Evolutionary conservation across 2,113 vertebrate species (phyloP), one percentile per base, ranked within the genome.

Genomic region (Anthoscopus minutus): DNA sequence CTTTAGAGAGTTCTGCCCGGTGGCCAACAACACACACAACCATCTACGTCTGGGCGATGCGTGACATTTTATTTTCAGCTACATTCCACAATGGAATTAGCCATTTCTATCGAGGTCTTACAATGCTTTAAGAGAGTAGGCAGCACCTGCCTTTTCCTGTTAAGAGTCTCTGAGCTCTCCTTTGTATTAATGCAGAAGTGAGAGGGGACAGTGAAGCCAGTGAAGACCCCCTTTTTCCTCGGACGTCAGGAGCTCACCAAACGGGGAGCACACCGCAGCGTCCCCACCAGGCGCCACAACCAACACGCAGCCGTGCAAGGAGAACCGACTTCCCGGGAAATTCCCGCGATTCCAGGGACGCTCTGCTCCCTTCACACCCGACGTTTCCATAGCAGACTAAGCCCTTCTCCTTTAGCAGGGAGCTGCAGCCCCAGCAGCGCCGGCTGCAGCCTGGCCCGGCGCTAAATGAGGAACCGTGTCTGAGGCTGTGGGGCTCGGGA

Each of bases 231-330:
- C 2, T n/a, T 25, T 67, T 56, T 31, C 19, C 50, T 21, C 4
- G 9, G 31, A 18, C 23, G 14, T 3, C 7, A 31, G 33, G 48
- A 28, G 28, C 11, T 13, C 44, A 10, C 0, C 1, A 15, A 80
- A 86, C 0, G 0, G 25, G 31, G 67, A 81, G 70, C 47, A 42
- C 0, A 0, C 2, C 17, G 19, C 42, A 13, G 31, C 33, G 11
- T 10, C 17, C 50, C 54, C 62, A 18, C 18, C 9, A 2, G 7
- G 16, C 33, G 24, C 51, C 72, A 86, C 40, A 23, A 37, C 9
- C 44, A 10, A 12, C 4, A 11, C 3, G 10, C 20, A 24, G 25
- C 13, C 57, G 18, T 15, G 7, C n/a, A 20, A 13, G 15, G 45
- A 48, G 25, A 83, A 17, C 3, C 0, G 11, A 30, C 69, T 48